Percentiles rank a stretch among this genome's conserved stretches.
phyloP scores from a whole-genome alignment of 2,113 vertebrate genomes.

The Aplodontia rufa region DNA sequence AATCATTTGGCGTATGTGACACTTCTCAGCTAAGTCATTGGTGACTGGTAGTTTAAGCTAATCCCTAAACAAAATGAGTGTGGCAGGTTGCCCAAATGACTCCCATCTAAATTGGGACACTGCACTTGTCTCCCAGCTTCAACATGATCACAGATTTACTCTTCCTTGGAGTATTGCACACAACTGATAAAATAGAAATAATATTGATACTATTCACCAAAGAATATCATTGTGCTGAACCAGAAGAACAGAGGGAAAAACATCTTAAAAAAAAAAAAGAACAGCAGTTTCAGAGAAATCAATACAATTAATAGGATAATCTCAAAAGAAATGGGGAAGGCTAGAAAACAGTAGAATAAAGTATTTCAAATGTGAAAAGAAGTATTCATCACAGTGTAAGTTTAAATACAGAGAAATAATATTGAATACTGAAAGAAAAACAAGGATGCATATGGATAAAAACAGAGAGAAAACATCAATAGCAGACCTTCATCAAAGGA shows the following conservation, averaged over 20 bases:
- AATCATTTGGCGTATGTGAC: neutral
- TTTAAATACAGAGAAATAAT: neutral
- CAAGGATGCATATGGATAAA: neutral
- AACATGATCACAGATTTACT: neutral
- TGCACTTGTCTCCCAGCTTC: neutral
- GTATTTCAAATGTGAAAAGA: neutral
- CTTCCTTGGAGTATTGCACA: neutral
- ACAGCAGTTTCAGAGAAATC: neutral
- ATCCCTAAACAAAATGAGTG: neutral
- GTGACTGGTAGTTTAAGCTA: neutral
- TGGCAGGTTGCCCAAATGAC: fast-evolving
- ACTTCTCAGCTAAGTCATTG: neutral
- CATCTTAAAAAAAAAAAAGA: no score
- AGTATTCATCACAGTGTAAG: neutral
- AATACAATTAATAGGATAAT: neutral
- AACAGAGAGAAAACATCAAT: neutral
- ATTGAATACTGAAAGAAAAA: neutral
- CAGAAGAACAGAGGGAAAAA: neutral
- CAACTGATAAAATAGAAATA: neutral
- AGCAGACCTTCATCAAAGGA: neutral
- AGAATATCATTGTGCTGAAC: neutral
- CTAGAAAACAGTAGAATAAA: neutral
- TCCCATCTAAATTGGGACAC: no score
- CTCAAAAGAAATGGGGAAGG: neutral
- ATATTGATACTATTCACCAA: neutral